Evolutionary conservation across 30 jellyfish, hydroid and myxozoan genomes (phyloP), one percentile per base, ranked within the genome.

Genomic region (Turritopsis dohrnii): DNA sequence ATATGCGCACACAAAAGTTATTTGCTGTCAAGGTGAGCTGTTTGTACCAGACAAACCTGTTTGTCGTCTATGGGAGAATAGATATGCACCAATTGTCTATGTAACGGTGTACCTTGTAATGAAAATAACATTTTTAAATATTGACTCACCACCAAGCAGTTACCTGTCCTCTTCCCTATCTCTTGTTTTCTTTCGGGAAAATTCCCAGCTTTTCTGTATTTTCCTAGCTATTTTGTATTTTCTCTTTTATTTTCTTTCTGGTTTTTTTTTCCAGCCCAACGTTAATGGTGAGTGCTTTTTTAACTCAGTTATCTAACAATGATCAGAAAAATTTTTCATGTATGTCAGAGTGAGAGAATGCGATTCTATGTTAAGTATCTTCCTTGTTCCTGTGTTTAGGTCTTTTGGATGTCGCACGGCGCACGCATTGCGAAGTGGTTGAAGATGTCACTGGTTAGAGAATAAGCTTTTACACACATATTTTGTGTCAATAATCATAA

Each of bases 1-100:
- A 92, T 69, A 87, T 92, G 98, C 81, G 96, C 75, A 88, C 98
- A 21, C 98, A 92, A 79, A 92, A 88, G 81, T 89, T 92, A 19
- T 92, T 92, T 65, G 95, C 96, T 8, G 94, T 92, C 71, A 92
- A 88, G 98, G 98, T 91, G 66, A 16, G 0, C 85, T 30, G 71
- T 0, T 72, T 7, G n/a, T n/a, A n/a, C n/a, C n/a, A n/a, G n/a
- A n/a, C n/a, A n/a, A n/a, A n/a, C n/a, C n/a, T n/a, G n/a, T n/a
- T n/a, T n/a, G n/a, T n/a, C n/a, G n/a, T n/a, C n/a, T n/a, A n/a
- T n/a, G n/a, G n/a, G n/a, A n/a, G n/a, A n/a, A n/a, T n/a, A n/a
- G n/a, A n/a, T n/a, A n/a, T n/a, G n/a, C n/a, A n/a, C n/a, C n/a
- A n/a, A n/a, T n/a, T n/a, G n/a, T n/a, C n/a, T n/a, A n/a, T n/a